These are phyloP conservation scores for Hycleus cichorii DNA, from an alignment of 1,140 invertebrate species.

Conservation along the genomic window DNA sequence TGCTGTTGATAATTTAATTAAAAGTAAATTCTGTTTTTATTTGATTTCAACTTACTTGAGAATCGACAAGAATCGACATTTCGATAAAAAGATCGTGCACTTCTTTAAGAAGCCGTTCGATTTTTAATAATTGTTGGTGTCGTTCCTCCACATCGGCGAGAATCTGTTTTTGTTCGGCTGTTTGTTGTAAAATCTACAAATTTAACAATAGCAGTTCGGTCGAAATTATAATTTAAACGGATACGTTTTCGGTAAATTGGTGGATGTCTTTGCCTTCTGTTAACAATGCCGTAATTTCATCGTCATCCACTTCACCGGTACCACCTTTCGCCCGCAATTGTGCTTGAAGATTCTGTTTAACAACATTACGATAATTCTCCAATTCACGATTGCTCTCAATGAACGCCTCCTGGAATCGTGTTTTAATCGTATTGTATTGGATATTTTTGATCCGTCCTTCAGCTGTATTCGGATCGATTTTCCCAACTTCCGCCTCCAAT, in stretches of 20 bases:
- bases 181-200: conserved; percentile 70
- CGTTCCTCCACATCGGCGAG: conserved; percentile 76
- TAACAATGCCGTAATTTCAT: conserved; percentile 25
- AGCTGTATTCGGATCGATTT: conserved; percentile 15
- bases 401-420: conserved; percentile 26
- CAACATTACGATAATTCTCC: conserved; percentile 24
- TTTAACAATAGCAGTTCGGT: background rate
- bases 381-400: conserved; percentile 21
- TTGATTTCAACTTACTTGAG: conserved; percentile 49
- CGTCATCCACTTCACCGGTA: conserved; percentile 16
- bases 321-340: conserved; percentile 27
- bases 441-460: conserved; percentile 31
- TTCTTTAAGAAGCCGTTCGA: conserved; percentile 74
- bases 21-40: conserved; percentile 7
- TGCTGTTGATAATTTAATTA: conserved; percentile 47
- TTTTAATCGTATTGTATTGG: conserved; percentile 30
- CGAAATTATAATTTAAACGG: background rate
- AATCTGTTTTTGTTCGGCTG: conserved; percentile 67
- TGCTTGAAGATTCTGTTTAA: conserved; percentile 22
- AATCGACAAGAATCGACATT: conserved; percentile 66
- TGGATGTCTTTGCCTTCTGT: conserved; percentile 29
- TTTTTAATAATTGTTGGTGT: conserved; percentile 73
- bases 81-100: conserved; percentile 78
- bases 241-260: conserved; percentile 36
- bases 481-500: conserved; percentile 25